Percentiles rank a stretch among this genome's conserved stretches.
Evolutionary conservation across 1,140 invertebrate species (phyloP).

Genomic region (Kradibia gibbosae): DNA sequence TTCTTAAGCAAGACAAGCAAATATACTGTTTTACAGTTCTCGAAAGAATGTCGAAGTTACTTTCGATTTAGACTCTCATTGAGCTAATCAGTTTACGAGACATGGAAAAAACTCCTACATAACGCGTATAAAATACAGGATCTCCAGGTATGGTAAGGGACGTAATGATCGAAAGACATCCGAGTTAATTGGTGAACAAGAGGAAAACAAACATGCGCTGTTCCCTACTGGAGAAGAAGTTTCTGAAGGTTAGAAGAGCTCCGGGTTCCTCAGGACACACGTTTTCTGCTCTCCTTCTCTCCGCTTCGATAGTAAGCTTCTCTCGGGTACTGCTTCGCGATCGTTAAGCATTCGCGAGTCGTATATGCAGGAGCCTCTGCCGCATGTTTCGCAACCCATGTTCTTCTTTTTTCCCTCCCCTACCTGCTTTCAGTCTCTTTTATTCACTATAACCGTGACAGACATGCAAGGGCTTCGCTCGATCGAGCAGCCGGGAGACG

Average conservation of each 20-base stretch:
- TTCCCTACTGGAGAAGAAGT: background rate
- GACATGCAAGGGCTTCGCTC: background rate
- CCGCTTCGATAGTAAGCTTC: background rate
- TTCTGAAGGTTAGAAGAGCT: background rate
- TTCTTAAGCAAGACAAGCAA: too few species aligned
- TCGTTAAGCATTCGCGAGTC: conserved; percentile 15
- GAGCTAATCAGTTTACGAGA: background rate
- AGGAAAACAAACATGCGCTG: conserved; percentile 27
- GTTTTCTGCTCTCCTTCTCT: conserved; percentile 13
- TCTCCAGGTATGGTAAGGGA: background rate
- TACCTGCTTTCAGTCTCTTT: background rate
- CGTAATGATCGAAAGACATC: conserved; percentile 40
- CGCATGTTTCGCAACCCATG: background rate
- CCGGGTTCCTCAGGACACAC: background rate
- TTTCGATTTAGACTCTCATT: too few species aligned
- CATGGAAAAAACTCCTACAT: background rate
- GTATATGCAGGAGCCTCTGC: background rate
- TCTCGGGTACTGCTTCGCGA: background rate
- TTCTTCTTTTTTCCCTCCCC: background rate
- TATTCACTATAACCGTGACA: background rate
- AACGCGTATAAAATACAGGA: conserved; percentile 24
- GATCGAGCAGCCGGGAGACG: conserved; percentile 61
- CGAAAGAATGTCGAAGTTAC: too few species aligned
- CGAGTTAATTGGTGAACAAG: conserved; percentile 44
- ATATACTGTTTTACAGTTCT: too few species aligned